These are phyloP conservation scores for Lissocephala sabroskyi DNA, from an alignment of 2,888 invertebrate species.

Conservation along the genomic window DNA sequence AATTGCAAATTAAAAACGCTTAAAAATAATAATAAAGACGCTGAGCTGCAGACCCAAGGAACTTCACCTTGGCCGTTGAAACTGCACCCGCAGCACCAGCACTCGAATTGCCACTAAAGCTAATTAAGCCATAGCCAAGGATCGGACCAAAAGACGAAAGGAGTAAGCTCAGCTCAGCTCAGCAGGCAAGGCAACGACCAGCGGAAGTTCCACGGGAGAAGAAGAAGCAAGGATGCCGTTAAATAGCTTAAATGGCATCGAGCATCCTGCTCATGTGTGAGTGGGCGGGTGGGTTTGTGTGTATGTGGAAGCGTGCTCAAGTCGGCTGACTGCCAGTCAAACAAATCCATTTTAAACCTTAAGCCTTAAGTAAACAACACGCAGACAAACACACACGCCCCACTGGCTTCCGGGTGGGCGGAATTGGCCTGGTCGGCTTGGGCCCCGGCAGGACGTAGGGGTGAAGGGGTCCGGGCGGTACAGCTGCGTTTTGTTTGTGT, in stretches of 20 bases:
- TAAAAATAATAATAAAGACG: constrained; percentile 47
- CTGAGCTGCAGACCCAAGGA: not conserved
- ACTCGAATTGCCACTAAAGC: constrained; percentile 37
- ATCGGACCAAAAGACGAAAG: too few relatives aligned
- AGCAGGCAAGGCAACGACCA: constrained; percentile 9
- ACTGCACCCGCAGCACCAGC: constrained; percentile 19
- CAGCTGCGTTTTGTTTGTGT: constrained; percentile 32
- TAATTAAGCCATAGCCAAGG: constrained; percentile 49
- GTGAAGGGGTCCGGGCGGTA: constrained; percentile 30
- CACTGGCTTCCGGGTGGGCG: not conserved
- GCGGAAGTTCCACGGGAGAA: not conserved
- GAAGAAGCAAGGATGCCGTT: constrained; percentile 16
- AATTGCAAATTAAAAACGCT: constrained; percentile 54
- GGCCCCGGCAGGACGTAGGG: not conserved
- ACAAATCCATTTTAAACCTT: constrained; percentile 62
- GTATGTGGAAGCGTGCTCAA: constrained; percentile 24
- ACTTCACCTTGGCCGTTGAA: too few relatives aligned
- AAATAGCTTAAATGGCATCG: constrained; percentile 40
- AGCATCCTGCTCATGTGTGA: constrained; percentile 55
- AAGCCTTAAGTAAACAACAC: constrained; percentile 61
- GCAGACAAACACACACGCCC: constrained; percentile 11
- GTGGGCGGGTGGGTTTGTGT: not conserved
- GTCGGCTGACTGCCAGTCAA: constrained; percentile 57
- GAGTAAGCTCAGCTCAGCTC: too few relatives aligned
- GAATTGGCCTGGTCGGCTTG: too few relatives aligned